Evolutionary conservation across 2,113 vertebrate genomes (phyloP).

Genomic region (Grammomys dolichurus): DNA sequence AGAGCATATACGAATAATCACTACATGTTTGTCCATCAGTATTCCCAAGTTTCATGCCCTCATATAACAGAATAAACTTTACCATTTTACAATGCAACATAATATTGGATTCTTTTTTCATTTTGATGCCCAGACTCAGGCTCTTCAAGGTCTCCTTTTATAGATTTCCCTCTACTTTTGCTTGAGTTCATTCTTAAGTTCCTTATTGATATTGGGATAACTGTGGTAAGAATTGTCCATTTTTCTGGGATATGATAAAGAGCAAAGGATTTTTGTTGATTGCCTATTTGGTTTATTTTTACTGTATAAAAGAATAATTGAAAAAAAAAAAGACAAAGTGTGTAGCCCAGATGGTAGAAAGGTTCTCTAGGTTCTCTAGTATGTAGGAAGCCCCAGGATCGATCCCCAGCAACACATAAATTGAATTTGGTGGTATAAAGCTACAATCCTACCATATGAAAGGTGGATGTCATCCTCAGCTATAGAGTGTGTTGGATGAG

Average conservation of each 20-base stretch:
- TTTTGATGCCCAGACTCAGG: neutral
- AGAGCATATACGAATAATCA: neutral
- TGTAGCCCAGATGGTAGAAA: neutral
- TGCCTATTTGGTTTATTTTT: neutral
- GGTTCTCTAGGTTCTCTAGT: too few species aligned
- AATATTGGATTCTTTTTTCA: neutral
- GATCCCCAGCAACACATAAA: neutral
- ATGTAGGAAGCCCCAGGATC: neutral
- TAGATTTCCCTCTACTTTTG: neutral
- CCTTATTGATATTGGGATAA: neutral
- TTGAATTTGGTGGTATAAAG: neutral
- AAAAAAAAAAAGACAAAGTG: neutral
- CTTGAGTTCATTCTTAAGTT: neutral
- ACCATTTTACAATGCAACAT: neutral
- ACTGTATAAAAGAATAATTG: neutral
- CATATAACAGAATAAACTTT: neutral
- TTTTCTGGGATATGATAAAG: neutral
- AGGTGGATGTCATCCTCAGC: neutral
- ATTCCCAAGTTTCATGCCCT: neutral
- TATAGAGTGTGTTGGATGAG: neutral
- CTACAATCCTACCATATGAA: too few species aligned
- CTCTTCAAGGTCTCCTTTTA: neutral
- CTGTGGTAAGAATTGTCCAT: neutral
- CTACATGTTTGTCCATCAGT: neutral
- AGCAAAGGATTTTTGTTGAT: neutral